phyloP scores from a whole-genome alignment of 2,888 invertebrate species.

The Halocaridina rubra region DNA sequence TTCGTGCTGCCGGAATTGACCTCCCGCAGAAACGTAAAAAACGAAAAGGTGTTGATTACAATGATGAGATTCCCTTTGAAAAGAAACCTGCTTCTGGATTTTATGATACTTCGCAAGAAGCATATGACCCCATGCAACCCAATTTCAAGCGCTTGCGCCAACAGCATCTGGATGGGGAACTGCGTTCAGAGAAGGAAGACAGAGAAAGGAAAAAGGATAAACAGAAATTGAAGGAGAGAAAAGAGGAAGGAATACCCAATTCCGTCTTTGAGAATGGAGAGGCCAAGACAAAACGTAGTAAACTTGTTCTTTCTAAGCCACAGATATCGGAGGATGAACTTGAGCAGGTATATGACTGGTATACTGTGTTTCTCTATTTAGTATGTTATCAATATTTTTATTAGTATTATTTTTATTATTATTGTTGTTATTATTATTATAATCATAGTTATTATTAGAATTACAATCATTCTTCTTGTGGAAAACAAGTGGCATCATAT shows the following conservation, averaged over 20 bases:
- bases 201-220: constrained; percentile 94
- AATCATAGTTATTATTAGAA: too few species aligned
- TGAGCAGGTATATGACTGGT: constrained; percentile 80
- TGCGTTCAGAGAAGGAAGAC: constrained; percentile 91
- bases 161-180: constrained; percentile 92
- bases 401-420: too few species aligned
- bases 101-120: constrained; percentile 86
- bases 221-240: constrained; percentile 91
- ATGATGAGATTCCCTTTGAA: constrained; percentile 97
- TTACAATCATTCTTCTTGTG: too few species aligned
- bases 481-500: too few species aligned
- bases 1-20: constrained; percentile 94
- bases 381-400: too few species aligned
- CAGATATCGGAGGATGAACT: constrained; percentile 95
- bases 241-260: constrained; percentile 94
- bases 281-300: constrained; percentile 82
- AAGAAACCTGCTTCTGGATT: constrained; percentile 93
- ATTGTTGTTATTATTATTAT: too few species aligned
- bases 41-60: constrained; percentile 94
- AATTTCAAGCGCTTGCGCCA: constrained; percentile 91
- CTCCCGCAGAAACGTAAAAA: constrained; percentile 68
- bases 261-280: constrained; percentile 72
- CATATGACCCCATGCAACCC: constrained; percentile 86
- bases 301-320: constrained; percentile 94
- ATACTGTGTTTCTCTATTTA: too few species aligned